These are phyloP conservation scores for Pyxicephalus adspersus DNA, from an alignment of 2,113 vertebrate species.

Conservation along the genomic window DNA sequence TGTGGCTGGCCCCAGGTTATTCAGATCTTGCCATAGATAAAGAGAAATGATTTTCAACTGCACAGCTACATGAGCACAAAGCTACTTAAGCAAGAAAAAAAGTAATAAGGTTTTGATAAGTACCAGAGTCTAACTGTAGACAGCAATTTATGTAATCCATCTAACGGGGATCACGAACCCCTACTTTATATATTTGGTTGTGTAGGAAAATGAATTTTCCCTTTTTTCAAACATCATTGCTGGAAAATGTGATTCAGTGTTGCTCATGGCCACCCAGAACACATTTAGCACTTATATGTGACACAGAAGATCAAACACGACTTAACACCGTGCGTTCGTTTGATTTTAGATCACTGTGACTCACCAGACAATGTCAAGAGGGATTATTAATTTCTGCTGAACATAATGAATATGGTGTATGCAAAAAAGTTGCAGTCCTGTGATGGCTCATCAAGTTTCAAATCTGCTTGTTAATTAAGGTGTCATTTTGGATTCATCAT, in stretches of 20 bases:
- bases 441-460: conserved; percentile 41
- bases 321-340: conserved; percentile 66
- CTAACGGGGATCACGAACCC: neutral
- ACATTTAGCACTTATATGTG: neutral
- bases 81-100: neutral
- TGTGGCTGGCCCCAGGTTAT: conserved; percentile 37
- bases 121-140: too few relatives aligned
- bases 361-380: conserved; percentile 70
- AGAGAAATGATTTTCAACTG: neutral
- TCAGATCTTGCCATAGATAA: conserved; percentile 31
- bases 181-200: neutral
- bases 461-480: conserved; percentile 40
- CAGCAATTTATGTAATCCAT: neutral
- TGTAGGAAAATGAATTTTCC: neutral
- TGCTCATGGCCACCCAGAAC: conserved; percentile 53
- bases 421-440: conserved; percentile 49
- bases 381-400: conserved; percentile 66
- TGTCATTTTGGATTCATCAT: conserved; percentile 34
- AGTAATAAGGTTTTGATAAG: too few relatives aligned
- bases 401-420: conserved; percentile 63
- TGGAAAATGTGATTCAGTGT: conserved; percentile 68
- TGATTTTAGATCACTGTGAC: conserved; percentile 66
- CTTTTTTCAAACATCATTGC: conserved; percentile 57
- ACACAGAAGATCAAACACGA: conserved; percentile 64
- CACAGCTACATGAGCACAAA: neutral